phyloP scores from a whole-genome alignment of 1,140 invertebrate genomes.

The Meloidogyne floridensis region DNA sequence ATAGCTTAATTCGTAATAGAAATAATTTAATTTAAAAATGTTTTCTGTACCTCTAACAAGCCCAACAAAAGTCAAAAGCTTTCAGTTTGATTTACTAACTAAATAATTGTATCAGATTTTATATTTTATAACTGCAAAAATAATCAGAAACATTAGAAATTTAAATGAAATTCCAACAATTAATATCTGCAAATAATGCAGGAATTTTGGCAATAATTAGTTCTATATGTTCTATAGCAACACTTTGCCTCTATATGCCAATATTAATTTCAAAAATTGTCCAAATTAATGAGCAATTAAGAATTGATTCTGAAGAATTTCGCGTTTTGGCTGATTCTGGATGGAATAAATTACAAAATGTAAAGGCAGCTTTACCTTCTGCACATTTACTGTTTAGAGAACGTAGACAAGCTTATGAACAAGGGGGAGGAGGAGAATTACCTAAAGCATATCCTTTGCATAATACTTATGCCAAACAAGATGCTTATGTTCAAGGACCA shows the following conservation, averaged over 20 bases:
- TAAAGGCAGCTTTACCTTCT: constrained; percentile 21
- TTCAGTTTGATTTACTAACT: not conserved
- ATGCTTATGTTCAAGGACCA: constrained; percentile 52
- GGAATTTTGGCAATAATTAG: constrained; percentile 53
- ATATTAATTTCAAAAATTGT: constrained; percentile 56
- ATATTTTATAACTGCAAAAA: too few relatives aligned
- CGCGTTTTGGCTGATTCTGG: constrained; percentile 57
- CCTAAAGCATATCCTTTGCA: constrained; percentile 60
- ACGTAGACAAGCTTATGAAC: constrained; percentile 30
- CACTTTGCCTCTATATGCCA: constrained; percentile 56
- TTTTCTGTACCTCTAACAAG: too few relatives aligned
- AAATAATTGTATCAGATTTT: too few relatives aligned
- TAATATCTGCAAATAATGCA: constrained; percentile 54
- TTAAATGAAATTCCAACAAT: constrained; percentile 15
- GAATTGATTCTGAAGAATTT: constrained; percentile 60
- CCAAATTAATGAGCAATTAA: constrained; percentile 58
- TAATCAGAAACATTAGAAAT: too few relatives aligned
- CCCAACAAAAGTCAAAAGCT: too few relatives aligned
- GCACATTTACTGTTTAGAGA: constrained; percentile 13
- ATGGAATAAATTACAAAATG: constrained; percentile 51
- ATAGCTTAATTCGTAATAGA: too few relatives aligned
- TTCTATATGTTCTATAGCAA: constrained; percentile 50
- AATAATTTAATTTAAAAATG: too few relatives aligned
- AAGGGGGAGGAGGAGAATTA: constrained; percentile 36
- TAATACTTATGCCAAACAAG: constrained; percentile 57